Conservation (phyloP, 2,113 vertebrate genomes). For the Scomber scombrus region DNA sequence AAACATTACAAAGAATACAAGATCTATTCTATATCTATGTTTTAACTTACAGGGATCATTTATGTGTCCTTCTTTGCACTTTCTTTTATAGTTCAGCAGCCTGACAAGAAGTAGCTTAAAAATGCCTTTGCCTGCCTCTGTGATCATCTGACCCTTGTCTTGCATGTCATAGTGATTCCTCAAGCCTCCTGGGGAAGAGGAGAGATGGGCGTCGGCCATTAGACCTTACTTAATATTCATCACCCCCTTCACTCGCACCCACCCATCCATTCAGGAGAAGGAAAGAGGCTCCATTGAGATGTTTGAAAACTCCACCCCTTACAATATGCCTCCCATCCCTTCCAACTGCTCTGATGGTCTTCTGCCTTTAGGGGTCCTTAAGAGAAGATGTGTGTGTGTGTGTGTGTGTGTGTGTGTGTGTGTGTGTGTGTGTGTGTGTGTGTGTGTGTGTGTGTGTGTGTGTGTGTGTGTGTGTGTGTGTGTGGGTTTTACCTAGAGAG, state of each 20-base stretch:
- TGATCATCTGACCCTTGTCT: slow-evolving; percentile 25
- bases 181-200: slow-evolving; percentile 6
- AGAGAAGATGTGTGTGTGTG: slow-evolving; percentile 14
- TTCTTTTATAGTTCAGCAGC: too few species aligned
- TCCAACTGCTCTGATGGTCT: slow-evolving; percentile 48
- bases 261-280: slow-evolving; percentile 26
- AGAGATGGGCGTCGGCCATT: slow-evolving; percentile 31
- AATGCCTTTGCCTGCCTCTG: background rate
- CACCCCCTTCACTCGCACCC: slow-evolving; percentile 26
- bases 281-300: slow-evolving; percentile 57
- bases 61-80: too few species aligned
- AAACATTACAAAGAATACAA: too few species aligned
- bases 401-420: slow-evolving; percentile 23
- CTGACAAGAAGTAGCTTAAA: background rate
- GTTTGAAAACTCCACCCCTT: slow-evolving; percentile 57
- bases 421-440: slow-evolving; percentile 20
- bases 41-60: background rate
- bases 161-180: slow-evolving; percentile 6
- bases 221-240: slow-evolving; percentile 59
- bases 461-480: slow-evolving; percentile 15
- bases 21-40: too few species aligned
- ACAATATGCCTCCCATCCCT: slow-evolving; percentile 55
- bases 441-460: slow-evolving; percentile 24
- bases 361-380: slow-evolving; percentile 44
- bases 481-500: slow-evolving; percentile 25